Evolutionary conservation across 2,888 invertebrate species (phyloP), one percentile per base, ranked within the genome.

Genomic region (Ichneumon xanthorius): DNA sequence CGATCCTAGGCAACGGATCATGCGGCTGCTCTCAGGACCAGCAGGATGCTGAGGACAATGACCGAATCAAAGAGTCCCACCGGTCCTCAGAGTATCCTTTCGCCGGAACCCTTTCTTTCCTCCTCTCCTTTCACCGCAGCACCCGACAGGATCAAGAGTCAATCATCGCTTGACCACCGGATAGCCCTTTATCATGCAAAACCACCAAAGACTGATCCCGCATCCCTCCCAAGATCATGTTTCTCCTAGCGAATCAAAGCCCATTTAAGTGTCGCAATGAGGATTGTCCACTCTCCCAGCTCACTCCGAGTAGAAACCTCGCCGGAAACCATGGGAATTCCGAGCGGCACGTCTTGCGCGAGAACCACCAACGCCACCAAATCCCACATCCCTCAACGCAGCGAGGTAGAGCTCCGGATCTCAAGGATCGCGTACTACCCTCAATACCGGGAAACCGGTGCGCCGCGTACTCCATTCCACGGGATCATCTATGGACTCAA

Each of bases 61-160:
- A 83, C 87, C 86, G 88, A 90, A 90, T 90, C 90, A 89, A 90
- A 90, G 89, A 88, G 89, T 88, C 89, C 88, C 88, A 89, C 88
- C 85, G 89, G 84, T 76, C 73, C 80, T 82, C 48, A 16, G 72
- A 22, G 58, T 11, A 19, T 33, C 63, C 65, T 63, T 33, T 19
- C 48, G 61, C 9, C 26, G 16, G 85, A 86, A 87, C 85, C 87
- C 89, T 87, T 88, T 86, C 85, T 72, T 85, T 67, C 83, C 19
- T 61, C 30, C 50, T 19, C 3, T 30, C 63, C 6, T 30, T 33
- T 6, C 50, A 7, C 58, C 19, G 19, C 11, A 11, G 4, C 11
- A 22, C 58, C 26, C 19, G 14, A 14, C 45, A 4, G 14, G 45
- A 45, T 45, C 45, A 58, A 58, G 4, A 26, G 63, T 75, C 48